Percentiles rank a stretch among this genome's conserved stretches.
Evolutionary conservation across 1,140 invertebrate genomes (phyloP).

Genomic region (Atopsyche davidsoni): DNA sequence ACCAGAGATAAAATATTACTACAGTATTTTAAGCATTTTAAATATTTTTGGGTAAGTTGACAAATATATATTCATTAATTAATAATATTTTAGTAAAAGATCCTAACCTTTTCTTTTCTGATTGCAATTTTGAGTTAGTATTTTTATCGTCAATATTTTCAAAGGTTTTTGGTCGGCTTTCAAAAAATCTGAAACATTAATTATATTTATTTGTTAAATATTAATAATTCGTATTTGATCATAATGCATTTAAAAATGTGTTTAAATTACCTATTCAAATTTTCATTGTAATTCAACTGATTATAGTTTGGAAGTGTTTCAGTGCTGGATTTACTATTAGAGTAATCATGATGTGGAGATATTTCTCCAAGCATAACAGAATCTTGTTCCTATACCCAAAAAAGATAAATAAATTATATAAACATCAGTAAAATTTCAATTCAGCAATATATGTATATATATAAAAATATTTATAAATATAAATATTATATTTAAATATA

Average conservation of each 20-base stretch:
- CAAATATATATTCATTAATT: too few species aligned
- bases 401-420: conserved; percentile 3
- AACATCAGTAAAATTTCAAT: background rate
- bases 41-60: too few species aligned
- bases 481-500: conserved; percentile 2
- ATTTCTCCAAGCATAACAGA: conserved; percentile 80
- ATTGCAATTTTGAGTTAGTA: too few species aligned
- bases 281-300: conserved; percentile 83
- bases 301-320: conserved; percentile 79
- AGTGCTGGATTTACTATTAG: conserved; percentile 73
- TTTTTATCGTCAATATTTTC: too few species aligned
- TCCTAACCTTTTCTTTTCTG: too few species aligned
- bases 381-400: conserved; percentile 61
- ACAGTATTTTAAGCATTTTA: too few species aligned
- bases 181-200: conserved; percentile 62
- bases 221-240: background rate
- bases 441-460: background rate
- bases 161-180: conserved; percentile 78
- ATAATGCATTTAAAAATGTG: conserved; percentile 29
- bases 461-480: background rate
- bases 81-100: too few species aligned
- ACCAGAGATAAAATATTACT: too few species aligned
- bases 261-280: conserved; percentile 55
- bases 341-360: conserved; percentile 76
- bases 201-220: conserved; percentile 1